These are phyloP conservation scores for Lysandra coridon DNA, from an alignment of 2,888 invertebrate species.

Conservation along the genomic window DNA sequence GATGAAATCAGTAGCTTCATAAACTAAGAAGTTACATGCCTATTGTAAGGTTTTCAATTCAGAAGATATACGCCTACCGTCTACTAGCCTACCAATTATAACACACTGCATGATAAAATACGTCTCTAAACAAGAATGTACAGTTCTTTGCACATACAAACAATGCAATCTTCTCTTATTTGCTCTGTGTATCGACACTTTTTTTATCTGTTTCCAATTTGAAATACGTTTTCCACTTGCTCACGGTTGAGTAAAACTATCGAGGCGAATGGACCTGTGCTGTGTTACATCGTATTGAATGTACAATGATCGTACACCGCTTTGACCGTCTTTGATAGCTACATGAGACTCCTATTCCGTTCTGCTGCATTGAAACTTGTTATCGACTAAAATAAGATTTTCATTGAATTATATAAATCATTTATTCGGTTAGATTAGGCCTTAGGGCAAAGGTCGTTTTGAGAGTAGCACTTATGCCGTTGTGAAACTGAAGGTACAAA, in stretches of 20 bases:
- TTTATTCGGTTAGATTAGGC: too few relatives aligned
- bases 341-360: neutral
- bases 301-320: neutral
- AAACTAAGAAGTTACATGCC: neutral
- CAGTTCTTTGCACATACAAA: neutral
- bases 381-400: neutral
- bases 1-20: neutral
- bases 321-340: neutral
- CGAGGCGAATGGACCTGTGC: neutral
- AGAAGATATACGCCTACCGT: too few relatives aligned
- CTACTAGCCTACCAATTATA: neutral
- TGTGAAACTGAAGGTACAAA: too few relatives aligned
- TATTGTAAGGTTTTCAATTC: too few relatives aligned
- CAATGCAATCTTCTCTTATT: neutral
- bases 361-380: neutral
- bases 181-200: neutral
- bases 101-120: neutral
- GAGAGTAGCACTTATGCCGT: too few relatives aligned
- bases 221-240: slow-evolving; percentile 8
- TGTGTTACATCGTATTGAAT: neutral
- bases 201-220: neutral
- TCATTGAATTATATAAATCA: neutral
- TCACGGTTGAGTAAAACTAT: neutral
- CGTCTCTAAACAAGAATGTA: neutral
- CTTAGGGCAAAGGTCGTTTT: too few relatives aligned